Conservation (phyloP, 2,888 invertebrate species). For the Minunthozetes semirufus region DNA sequence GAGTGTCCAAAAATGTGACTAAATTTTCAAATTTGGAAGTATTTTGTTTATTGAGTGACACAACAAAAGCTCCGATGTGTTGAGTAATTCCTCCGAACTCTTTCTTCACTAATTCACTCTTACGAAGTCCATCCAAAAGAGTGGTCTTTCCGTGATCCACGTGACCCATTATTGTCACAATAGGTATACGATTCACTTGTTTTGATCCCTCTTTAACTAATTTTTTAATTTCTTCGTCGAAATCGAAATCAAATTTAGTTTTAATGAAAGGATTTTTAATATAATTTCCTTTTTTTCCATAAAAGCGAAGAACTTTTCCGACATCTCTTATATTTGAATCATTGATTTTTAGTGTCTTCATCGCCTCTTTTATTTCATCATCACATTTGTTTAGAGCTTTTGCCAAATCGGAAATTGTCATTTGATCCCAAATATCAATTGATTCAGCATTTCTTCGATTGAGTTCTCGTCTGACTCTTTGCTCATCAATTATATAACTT, state of each 20-base stretch:
- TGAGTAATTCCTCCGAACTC: slow-evolving; percentile 99
- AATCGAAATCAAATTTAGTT: not conserved
- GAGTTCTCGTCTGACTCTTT: not conserved
- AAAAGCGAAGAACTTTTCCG: not conserved
- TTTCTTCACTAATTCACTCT: slow-evolving; percentile 74
- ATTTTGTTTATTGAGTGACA: slow-evolving; percentile 33
- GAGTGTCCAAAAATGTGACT: slow-evolving; percentile 95
- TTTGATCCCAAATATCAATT: slow-evolving; percentile 38
- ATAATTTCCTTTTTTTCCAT: not conserved
- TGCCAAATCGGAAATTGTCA: slow-evolving; percentile 45
- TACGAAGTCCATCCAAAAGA: slow-evolving; percentile 75
- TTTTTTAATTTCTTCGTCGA: not conserved
- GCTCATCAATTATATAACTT: not conserved
- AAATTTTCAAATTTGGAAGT: not conserved
- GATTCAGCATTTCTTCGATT: not conserved
- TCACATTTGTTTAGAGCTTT: slow-evolving; percentile 41
- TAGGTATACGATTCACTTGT: slow-evolving; percentile 65
- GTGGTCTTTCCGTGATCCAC: slow-evolving; percentile 99
- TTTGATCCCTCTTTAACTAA: not conserved
- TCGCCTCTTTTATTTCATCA: slow-evolving; percentile 10
- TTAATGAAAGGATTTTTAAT: not conserved
- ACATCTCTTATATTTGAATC: not conserved
- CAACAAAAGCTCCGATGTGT: slow-evolving; percentile 87
- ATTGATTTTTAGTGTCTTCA: not conserved
- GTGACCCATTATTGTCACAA: slow-evolving; percentile 98